Percentiles rank a stretch among this genome's conserved stretches.
phyloP scores from a whole-genome alignment of 2,888 invertebrate genomes.

The Andrena trimmerana region DNA sequence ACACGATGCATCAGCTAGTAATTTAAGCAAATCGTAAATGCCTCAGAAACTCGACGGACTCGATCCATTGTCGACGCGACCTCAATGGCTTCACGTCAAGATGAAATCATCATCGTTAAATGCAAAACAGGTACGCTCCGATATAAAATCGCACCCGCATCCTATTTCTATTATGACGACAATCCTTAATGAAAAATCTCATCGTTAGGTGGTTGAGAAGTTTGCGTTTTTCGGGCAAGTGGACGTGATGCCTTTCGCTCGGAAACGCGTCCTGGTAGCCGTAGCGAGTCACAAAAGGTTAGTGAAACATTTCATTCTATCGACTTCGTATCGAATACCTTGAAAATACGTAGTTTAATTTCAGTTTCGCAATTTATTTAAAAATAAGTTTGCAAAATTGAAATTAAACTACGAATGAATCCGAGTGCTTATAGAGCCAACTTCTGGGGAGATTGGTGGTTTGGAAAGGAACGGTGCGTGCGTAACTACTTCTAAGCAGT shows the following conservation, averaged over 20 bases:
- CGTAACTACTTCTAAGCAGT: conserved; percentile 9
- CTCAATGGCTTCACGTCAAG: conserved; percentile 86
- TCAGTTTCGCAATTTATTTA: too few species aligned
- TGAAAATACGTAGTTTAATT: too few species aligned
- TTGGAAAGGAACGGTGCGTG: not conserved
- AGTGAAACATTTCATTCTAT: conserved; percentile 70
- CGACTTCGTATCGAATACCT: too few species aligned
- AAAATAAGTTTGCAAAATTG: not conserved
- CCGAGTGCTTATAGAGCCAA: not conserved
- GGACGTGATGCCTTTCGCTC: conserved; percentile 87
- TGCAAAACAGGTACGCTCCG: conserved; percentile 37
- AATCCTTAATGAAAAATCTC: conserved; percentile 21
- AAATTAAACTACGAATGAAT: not conserved
- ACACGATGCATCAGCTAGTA: not conserved
- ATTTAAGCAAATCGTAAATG: conserved; percentile 30
- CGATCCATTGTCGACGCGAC: conserved; percentile 86
- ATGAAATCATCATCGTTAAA: conserved; percentile 57
- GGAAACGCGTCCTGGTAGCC: conserved; percentile 87
- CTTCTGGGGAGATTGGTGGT: not conserved
- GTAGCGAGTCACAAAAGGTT: conserved; percentile 88
- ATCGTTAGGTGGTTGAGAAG: conserved; percentile 86
- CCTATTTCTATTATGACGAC: not conserved
- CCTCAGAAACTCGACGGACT: conserved; percentile 86
- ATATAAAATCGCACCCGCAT: not conserved
- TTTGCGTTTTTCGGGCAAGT: conserved; percentile 88